Evolutionary conservation across 2,888 invertebrate species (phyloP), one percentile per base, ranked within the genome.

Genomic region (Blera fallax): DNA sequence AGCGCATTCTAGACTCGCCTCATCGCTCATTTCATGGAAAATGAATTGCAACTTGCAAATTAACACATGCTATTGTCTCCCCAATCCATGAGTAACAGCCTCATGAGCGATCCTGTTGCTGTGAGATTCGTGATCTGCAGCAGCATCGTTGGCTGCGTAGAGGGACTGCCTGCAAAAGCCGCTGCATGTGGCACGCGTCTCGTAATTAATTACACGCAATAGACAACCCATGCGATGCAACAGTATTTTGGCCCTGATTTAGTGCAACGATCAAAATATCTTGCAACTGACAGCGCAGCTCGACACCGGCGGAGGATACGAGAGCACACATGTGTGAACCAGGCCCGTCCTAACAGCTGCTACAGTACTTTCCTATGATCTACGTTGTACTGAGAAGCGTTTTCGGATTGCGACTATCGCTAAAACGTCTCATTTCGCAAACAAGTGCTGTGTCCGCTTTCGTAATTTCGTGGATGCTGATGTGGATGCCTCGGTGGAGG

Each of bases 131-230:
- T 11, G 48, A 69, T 73, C 60, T 52, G 43, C 64, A 24, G 24
- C 24, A 24, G 24, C 2, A 27, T 29, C 21, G n/a, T 43, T 24
- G 43, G 11, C 24, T 29, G 54, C 32, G 60, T 8, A 29, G 14
- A 45, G 43, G 40, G 45, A 60, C 58, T 52, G 34, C 6, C 58
- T 52, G 34, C 6, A 60, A 40, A 52, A 72, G 76, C 82, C 67
- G 78, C 64, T 87, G 91, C 90, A 90, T 90, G 90, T 88, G 90
- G 90, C 91, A 91, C 91, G 90, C 89, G 89, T 89, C 90, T 90
- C 89, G 90, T 90, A 91, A 90, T 90, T 90, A 90, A 91, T 91
- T 91, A 90, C 90, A 91, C 81, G 81, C 80, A 87, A 78, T 70
- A 80, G 83, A 84, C 83, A 87, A 82, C 64, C 29, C 78, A 80